These are phyloP conservation scores for Selene dorsalis DNA, from an alignment of 2,797 vertebrate genomes.

Conservation along the genomic window DNA sequence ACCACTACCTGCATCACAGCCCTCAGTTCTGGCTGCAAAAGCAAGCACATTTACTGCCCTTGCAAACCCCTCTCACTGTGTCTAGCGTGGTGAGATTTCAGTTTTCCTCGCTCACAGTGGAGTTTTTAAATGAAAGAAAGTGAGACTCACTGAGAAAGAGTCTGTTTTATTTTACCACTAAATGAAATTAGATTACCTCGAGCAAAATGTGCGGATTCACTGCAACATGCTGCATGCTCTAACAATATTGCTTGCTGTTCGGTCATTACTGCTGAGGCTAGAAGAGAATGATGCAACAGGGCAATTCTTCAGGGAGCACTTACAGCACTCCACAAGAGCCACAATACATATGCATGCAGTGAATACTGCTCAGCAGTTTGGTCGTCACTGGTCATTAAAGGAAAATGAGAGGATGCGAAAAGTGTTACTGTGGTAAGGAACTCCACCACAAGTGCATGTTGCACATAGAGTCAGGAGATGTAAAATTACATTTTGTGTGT, in stretches of 20 bases:
- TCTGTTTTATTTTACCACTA: conserved; percentile 52
- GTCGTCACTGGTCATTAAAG: not conserved
- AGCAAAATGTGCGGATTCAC: conserved; percentile 44
- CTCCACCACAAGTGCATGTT: not conserved
- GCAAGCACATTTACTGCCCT: conserved; percentile 15
- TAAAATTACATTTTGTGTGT: not conserved
- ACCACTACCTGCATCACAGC: not conserved
- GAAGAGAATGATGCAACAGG: conserved; percentile 50
- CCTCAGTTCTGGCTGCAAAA: not conserved
- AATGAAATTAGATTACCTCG: conserved; percentile 63
- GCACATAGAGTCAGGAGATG: not conserved
- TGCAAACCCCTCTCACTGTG: conserved; percentile 10
- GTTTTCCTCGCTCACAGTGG: conserved; percentile 6
- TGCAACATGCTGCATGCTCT: conserved; percentile 32
- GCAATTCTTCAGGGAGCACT: conserved; percentile 47
- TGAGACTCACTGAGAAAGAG: conserved; percentile 46
- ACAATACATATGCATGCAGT: not conserved
- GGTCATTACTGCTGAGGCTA: conserved; percentile 54
- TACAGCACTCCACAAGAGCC: conserved; percentile 17
- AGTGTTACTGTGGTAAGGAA: not conserved
- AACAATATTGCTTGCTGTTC: conserved; percentile 47
- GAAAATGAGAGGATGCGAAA: conserved; percentile 13
- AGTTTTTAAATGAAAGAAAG: conserved; percentile 56
- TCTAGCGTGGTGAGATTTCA: conserved; percentile 4
- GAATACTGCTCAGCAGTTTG: conserved; percentile 11